Evolutionary conservation across 2,113 vertebrate genomes (phyloP).

Genomic region (Andinoacara biseriatus): DNA sequence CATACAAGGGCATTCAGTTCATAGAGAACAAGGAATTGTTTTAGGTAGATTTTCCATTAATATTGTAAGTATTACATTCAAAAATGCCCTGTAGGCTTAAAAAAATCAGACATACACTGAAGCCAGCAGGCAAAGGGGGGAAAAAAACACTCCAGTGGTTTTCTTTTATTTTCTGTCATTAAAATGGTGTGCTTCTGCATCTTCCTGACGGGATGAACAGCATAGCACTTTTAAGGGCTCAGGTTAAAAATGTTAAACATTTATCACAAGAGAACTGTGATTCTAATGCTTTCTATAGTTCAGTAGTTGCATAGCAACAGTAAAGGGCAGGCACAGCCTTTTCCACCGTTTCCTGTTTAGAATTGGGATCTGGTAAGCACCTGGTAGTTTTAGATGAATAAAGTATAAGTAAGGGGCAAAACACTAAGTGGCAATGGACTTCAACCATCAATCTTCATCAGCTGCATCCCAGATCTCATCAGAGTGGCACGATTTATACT

Average conservation of each 20-base stretch:
- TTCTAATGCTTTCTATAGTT: slow-evolving; percentile 14
- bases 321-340: slow-evolving; percentile 6
- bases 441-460: slow-evolving; percentile 55
- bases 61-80: slow-evolving; percentile 5
- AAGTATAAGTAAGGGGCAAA: slow-evolving; percentile 34
- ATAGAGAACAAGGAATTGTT: neutral
- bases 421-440: slow-evolving; percentile 16
- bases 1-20: neutral
- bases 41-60: neutral
- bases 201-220: slow-evolving; percentile 22
- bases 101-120: slow-evolving; percentile 5
- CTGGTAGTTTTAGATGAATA: slow-evolving; percentile 17
- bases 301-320: slow-evolving; percentile 56
- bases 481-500: slow-evolving; percentile 33
- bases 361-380: slow-evolving; percentile 6
- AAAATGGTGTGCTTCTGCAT: slow-evolving; percentile 11
- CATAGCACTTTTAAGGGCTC: slow-evolving; percentile 20
- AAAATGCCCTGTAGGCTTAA: neutral
- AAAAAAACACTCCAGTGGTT: neutral
- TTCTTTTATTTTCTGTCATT: slow-evolving; percentile 4
- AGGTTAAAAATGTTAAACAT: slow-evolving; percentile 35
- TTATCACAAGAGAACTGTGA: slow-evolving; percentile 8
- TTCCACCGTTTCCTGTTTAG: slow-evolving; percentile 1
- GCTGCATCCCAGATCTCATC: slow-evolving; percentile 16
- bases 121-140: neutral